Evolutionary conservation across 2,888 invertebrate species (phyloP).

Genomic region (Adineta ricciae): DNA sequence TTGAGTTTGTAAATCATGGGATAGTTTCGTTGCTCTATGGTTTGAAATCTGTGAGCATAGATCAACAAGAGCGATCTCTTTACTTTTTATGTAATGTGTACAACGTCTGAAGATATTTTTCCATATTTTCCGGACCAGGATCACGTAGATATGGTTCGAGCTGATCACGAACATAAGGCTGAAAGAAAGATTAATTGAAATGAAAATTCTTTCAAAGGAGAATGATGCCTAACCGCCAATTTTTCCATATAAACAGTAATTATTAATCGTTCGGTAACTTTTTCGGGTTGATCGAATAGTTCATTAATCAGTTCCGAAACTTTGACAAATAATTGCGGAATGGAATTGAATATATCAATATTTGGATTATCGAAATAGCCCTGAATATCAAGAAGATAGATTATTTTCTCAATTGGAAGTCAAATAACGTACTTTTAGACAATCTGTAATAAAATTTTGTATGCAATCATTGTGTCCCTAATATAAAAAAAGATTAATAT

Average conservation of each 20-base stretch:
- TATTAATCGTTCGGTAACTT: constrained; percentile 94
- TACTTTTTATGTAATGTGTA: constrained; percentile 80
- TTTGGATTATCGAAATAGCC: constrained; percentile 67
- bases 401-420: not conserved
- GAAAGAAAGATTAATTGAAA: not conserved
- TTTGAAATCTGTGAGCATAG: not conserved
- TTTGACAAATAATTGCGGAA: constrained; percentile 75
- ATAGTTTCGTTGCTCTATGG: constrained; percentile 67
- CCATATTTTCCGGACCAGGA: constrained; percentile 57
- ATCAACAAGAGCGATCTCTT: constrained; percentile 29
- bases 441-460: constrained; percentile 88
- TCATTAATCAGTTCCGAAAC: constrained; percentile 62
- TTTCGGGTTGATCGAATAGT: constrained; percentile 86
- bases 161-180: constrained; percentile 15
- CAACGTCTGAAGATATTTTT: constrained; percentile 75
- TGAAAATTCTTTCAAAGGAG: too few relatives aligned
- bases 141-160: not conserved
- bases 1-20: constrained; percentile 59
- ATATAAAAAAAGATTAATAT: constrained; percentile 35
- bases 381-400: constrained; percentile 49
- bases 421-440: constrained; percentile 64
- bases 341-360: constrained; percentile 72
- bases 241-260: constrained; percentile 85
- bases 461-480: constrained; percentile 83
- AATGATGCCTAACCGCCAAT: constrained; percentile 48